A percentile compares a stretch with the other conserved stretches of the same genome.
These are phyloP conservation scores for Leptoclinus maculatus DNA, from an alignment of 2,797 vertebrate species.

Conservation along the genomic window DNA sequence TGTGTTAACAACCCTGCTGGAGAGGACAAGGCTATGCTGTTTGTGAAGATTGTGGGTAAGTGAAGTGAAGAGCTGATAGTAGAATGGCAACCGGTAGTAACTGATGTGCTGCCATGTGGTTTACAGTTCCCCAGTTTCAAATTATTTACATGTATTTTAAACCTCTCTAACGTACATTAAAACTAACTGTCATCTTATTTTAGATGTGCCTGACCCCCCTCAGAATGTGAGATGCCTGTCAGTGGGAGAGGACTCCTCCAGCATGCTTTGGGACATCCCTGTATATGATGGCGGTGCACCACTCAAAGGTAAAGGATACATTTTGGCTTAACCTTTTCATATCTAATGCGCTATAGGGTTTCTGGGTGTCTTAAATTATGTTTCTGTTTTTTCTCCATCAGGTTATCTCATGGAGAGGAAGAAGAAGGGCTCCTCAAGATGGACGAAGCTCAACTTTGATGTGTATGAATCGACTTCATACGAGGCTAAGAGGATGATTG, in stretches of 20 bases:
- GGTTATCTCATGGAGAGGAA: constrained; percentile 95
- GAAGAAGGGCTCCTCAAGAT: constrained; percentile 92
- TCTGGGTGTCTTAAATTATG: not conserved
- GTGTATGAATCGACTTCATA: constrained; percentile 85
- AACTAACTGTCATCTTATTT: constrained; percentile 11
- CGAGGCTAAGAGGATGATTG: constrained; percentile 93
- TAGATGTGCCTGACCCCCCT: constrained; percentile 92
- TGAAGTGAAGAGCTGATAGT: constrained; percentile 49
- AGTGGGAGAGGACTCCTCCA: constrained; percentile 90
- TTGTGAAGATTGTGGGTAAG: constrained; percentile 91
- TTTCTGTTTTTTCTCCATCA: constrained; percentile 52
- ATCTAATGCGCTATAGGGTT: not conserved
- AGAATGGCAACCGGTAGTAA: not conserved
- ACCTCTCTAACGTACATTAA: not conserved
- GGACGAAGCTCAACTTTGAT: constrained; percentile 95
- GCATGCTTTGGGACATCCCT: constrained; percentile 88
- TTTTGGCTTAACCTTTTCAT: not conserved
- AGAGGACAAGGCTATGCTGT: constrained; percentile 88
- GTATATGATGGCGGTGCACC: constrained; percentile 89
- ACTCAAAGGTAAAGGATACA: constrained; percentile 83
- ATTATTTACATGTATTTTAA: not conserved
- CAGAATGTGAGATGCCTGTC: constrained; percentile 85
- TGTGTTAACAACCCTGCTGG: constrained; percentile 89
- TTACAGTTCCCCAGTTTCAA: not conserved
- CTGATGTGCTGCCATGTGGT: not conserved